A percentile compares a stretch with the other conserved stretches of the same genome.
These are phyloP conservation scores for Discoglossus pictus DNA, from an alignment of 2,797 vertebrate species.

Conservation along the genomic window DNA sequence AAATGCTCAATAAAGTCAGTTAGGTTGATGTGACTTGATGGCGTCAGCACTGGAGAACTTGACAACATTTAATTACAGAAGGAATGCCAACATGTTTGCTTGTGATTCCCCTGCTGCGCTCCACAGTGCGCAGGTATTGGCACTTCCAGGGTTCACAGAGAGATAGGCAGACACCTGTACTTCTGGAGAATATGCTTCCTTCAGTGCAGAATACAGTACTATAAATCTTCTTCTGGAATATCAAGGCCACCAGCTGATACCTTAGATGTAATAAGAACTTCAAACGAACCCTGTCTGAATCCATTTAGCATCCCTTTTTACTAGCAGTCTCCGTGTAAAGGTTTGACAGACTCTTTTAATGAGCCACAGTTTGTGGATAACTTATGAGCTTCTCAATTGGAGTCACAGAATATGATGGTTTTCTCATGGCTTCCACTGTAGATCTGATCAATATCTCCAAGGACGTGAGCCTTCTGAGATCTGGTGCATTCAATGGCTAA, in stretches of 20 bases:
- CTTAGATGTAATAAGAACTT: constrained; percentile 93
- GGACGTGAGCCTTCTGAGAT: constrained; percentile 85
- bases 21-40: constrained; percentile 84
- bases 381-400: constrained; percentile 90
- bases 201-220: constrained; percentile 89
- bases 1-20: constrained; percentile 82
- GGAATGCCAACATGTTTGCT: constrained; percentile 91
- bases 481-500: constrained; percentile 91
- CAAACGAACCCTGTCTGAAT: constrained; percentile 88
- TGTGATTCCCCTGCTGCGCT: constrained; percentile 91
- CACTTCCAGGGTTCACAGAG: constrained; percentile 92
- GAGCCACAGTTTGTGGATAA: constrained; percentile 65
- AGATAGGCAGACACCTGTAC: constrained; percentile 92
- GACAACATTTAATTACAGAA: constrained; percentile 86
- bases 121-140: constrained; percentile 83
- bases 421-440: constrained; percentile 89
- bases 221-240: constrained; percentile 97
- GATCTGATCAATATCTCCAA: constrained; percentile 90
- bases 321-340: constrained; percentile 92
- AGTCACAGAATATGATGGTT: constrained; percentile 94
- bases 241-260: constrained; percentile 94
- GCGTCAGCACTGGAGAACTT: constrained; percentile 94
- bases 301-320: constrained; percentile 95
- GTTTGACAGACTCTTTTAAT: constrained; percentile 88
- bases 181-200: constrained; percentile 95